Conservation (phyloP, 2,888 invertebrate species). For the Drosophila tanythrix region DNA sequence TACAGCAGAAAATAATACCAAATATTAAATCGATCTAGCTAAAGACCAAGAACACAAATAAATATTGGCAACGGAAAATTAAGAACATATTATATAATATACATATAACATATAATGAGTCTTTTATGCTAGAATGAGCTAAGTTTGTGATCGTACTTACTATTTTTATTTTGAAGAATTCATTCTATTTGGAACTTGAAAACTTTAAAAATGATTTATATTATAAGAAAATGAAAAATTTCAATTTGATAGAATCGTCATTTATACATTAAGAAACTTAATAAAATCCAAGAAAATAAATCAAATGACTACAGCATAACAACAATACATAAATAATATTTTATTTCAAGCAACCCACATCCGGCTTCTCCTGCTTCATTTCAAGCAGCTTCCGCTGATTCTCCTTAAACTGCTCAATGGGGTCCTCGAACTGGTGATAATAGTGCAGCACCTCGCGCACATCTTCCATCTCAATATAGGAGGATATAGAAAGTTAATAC, state of each 20-base stretch:
- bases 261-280: background rate
- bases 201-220: background rate
- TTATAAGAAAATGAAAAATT: background rate
- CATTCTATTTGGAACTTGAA: background rate
- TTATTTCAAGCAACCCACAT: conserved; percentile 2
- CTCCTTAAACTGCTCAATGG: conserved; percentile 95
- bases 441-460: conserved; percentile 96
- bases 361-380: conserved; percentile 86
- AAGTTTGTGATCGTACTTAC: background rate
- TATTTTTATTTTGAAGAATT: background rate
- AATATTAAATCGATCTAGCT: background rate
- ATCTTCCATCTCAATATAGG: conserved; percentile 89
- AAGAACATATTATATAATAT: background rate
- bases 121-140: background rate
- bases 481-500: background rate
- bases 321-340: no score
- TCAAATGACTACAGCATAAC: background rate
- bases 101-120: background rate
- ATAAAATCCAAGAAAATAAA: background rate
- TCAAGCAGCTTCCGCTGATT: conserved; percentile 93
- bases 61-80: background rate
- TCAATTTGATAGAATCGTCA: background rate
- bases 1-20: background rate
- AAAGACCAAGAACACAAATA: background rate
- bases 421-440: conserved; percentile 97